phyloP scores from a whole-genome alignment of 2,888 invertebrate species.

The Molanna angustata region DNA sequence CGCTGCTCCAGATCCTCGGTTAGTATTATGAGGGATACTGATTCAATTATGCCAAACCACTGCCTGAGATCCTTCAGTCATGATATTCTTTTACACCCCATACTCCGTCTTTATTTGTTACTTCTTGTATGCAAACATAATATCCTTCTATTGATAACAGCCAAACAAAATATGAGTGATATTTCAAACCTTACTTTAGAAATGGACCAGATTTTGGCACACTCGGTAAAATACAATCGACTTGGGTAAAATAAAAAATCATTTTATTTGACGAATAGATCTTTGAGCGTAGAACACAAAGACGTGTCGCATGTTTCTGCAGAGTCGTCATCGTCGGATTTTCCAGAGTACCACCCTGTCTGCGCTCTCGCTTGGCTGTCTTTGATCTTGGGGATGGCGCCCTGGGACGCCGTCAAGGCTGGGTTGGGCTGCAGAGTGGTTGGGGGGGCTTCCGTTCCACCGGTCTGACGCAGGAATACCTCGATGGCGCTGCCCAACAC shows the following conservation, averaged over 20 bases:
- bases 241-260: not conserved
- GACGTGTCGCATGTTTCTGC: slow-evolving; percentile 75
- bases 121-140: too few species aligned
- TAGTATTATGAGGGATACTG: too few species aligned
- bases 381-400: slow-evolving; percentile 31
- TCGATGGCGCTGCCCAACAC: slow-evolving; percentile 82
- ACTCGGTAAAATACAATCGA: not conserved
- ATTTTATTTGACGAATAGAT: slow-evolving; percentile 78
- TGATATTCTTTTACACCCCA: too few species aligned
- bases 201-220: too few species aligned
- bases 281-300: slow-evolving; percentile 79
- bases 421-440: slow-evolving; percentile 37
- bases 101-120: too few species aligned
- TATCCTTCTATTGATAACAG: too few species aligned
- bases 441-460: slow-evolving; percentile 47
- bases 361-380: slow-evolving; percentile 39
- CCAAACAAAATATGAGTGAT: too few species aligned
- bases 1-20: too few species aligned
- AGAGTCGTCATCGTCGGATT: slow-evolving; percentile 65
- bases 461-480: slow-evolving; percentile 68
- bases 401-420: slow-evolving; percentile 36
- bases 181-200: too few species aligned
- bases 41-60: too few species aligned
- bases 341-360: slow-evolving; percentile 60
- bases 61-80: too few species aligned